These are phyloP conservation scores for Hyperopisus bebe DNA, from an alignment of 2,113 vertebrate genomes.

Conservation along the genomic window DNA sequence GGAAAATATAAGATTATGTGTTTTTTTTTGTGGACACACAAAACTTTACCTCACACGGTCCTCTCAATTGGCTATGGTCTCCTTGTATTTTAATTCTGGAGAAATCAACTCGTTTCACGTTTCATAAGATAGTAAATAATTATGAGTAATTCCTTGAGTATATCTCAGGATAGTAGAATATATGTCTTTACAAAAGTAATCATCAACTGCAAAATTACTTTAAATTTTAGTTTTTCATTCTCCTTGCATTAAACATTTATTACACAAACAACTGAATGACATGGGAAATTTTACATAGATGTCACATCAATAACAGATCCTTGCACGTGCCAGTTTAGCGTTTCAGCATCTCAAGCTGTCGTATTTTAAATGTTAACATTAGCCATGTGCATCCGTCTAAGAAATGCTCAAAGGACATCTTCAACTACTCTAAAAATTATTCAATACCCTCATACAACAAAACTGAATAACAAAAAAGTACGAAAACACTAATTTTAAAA, in stretches of 20 bases:
- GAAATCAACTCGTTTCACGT: background rate
- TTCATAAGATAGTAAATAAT: background rate
- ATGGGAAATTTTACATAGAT: background rate
- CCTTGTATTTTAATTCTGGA: background rate
- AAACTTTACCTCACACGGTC: background rate
- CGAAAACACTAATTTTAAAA: background rate
- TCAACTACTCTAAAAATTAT: background rate
- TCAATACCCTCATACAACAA: background rate
- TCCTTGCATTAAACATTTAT: background rate
- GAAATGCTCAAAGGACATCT: background rate
- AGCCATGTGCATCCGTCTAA: background rate
- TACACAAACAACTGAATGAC: background rate
- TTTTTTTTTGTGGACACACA: slow-evolving; percentile 16
- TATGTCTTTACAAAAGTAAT: background rate
- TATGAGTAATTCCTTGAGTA: background rate
- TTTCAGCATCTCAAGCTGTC: background rate
- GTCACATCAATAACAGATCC: background rate
- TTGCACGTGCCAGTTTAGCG: background rate
- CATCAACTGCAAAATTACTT: background rate
- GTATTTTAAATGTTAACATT: background rate
- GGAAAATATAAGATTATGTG: slow-evolving; percentile 35
- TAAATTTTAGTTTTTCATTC: background rate
- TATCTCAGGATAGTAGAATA: background rate
- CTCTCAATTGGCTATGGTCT: background rate
- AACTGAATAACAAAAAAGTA: background rate